Base-by-base conservation (phyloP, 2,113 vertebrate species). In the Sapajus apella region DNA sequence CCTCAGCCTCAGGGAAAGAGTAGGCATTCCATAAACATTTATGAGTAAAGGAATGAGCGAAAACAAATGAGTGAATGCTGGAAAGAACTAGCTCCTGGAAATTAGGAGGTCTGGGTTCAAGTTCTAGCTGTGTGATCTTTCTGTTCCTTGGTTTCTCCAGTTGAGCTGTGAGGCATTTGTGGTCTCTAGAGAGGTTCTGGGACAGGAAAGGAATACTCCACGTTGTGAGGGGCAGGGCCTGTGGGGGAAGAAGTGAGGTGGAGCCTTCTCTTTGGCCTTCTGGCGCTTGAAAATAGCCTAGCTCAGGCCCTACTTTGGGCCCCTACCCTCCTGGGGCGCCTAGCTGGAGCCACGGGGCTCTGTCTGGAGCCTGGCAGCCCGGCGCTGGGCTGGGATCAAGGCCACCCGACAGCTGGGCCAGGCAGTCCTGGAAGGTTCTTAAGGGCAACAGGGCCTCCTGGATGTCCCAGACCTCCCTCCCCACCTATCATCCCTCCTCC, bases 401-500 rank as follows among this genome's bases (percentile, higher is more conserved):
- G 81, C 72, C 17, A 35, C 84, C 66, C 47, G 94, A 97, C 94
- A 97, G 95, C 96, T 98, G 97, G 81, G 68, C 79, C 73, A 37
- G 55, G 40, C 64, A 85, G 64, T 32, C 66, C 80, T 55, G 66
- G 72, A 96, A 93, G 50, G 58, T 55, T 84, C 66, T 82, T 66
- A 73, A 52, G 7, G 47, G 82, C 68, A 90, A 76, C 35, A 4
- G 2, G 72, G 83, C 47, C 72, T 80, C 61, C 40, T 37, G n/a
- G 72, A 14, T 56, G 43, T 20, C 87, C 68, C 68, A 1, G 3
- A 3, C 50, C 50, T 91, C 77, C 79, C 35, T 86, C 40, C 18
- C 55, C 66, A 58, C 76, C 64, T 77, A 20, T 32, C 1, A 14
- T 21, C 61, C 10, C 4, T 72, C 72, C 77, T 58, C 37, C 61